Base-by-base conservation (phyloP, 2,797 vertebrate species). In the Lindbergichthys nudifrons region DNA sequence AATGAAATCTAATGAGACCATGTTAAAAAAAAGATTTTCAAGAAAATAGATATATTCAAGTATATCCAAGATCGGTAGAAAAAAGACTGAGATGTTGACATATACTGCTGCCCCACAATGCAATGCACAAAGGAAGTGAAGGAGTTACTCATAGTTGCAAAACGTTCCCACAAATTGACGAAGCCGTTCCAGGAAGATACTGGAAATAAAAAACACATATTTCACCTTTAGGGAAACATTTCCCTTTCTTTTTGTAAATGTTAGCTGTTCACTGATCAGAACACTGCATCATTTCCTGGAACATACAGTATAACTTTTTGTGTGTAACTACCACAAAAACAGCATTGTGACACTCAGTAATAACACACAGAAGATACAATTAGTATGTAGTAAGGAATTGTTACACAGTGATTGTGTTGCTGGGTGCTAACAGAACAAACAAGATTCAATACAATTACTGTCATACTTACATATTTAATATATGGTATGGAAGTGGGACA, bases 401-500 rank as follows among this genome's bases (percentile, higher is more conserved):
- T 26, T 30, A 26, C 30, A 53, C 39, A 48, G 2, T 16, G 26
- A 26, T 26, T 46, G 30, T 52, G 16, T 64, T 11, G 26, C 10
- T 67, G 42, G 16, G 30, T 14, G 19, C 30, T 19, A 19, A 47
- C 50, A 61, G 26, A 41, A 48, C 46, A 30, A 64, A 53, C 19
- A 51, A 18, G 16, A 58, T 21, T 42, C 10, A 64, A 30, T 45
- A 51, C 3, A 57, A 43, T 42, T 9, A 39, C 10, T 46, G 16
- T 15, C 11, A 56, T 7, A 39, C 32, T 12, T 53, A 52, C 42
- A 19, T 13, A 61, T 70, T 72, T 71, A 3, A 1, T 50, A 10
- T 18, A 6, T 7, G 56, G 39, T 36, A 65, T 71, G 53, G 12
- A 87, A 72, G 10, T 75, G 67, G 66, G 72, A 66, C 26, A 26